phyloP scores from a whole-genome alignment of 2,113 vertebrate genomes.

The Gnathonemus longibarbis region DNA sequence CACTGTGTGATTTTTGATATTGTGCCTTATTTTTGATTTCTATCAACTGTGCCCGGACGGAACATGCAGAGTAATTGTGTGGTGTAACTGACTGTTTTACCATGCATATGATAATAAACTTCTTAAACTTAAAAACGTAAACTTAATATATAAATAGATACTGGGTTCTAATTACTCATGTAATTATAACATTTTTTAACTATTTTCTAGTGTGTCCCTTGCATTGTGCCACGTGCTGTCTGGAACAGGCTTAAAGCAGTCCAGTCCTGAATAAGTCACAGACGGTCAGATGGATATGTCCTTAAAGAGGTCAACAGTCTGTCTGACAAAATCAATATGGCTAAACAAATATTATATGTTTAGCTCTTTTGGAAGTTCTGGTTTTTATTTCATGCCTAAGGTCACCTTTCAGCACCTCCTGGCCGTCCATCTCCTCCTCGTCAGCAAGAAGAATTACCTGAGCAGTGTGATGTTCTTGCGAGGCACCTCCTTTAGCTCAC shows the following conservation, averaged over 20 bases:
- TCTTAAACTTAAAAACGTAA: too few species aligned
- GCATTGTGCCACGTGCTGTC: background rate
- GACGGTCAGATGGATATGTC: background rate
- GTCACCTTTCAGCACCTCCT: background rate
- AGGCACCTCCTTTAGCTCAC: constrained; percentile 79
- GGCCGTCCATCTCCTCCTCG: background rate
- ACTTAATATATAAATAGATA: too few species aligned
- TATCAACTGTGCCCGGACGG: too few species aligned
- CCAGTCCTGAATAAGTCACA: background rate
- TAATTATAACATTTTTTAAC: background rate
- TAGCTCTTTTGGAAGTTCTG: background rate
- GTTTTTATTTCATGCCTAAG: background rate
- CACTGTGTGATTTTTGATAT: too few species aligned
- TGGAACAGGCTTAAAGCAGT: background rate
- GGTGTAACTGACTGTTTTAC: too few species aligned
- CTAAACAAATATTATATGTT: background rate
- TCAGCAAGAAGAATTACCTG: constrained; percentile 51
- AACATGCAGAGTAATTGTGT: too few species aligned
- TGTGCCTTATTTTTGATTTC: too few species aligned
- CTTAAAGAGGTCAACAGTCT: background rate
- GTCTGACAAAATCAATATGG: background rate
- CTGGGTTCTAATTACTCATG: background rate
- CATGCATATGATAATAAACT: too few species aligned
- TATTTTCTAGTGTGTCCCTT: background rate
- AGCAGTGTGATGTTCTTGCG: constrained; percentile 83